phyloP scores from a whole-genome alignment of 2,113 vertebrate species.

The Pseudopodoces humilis region DNA sequence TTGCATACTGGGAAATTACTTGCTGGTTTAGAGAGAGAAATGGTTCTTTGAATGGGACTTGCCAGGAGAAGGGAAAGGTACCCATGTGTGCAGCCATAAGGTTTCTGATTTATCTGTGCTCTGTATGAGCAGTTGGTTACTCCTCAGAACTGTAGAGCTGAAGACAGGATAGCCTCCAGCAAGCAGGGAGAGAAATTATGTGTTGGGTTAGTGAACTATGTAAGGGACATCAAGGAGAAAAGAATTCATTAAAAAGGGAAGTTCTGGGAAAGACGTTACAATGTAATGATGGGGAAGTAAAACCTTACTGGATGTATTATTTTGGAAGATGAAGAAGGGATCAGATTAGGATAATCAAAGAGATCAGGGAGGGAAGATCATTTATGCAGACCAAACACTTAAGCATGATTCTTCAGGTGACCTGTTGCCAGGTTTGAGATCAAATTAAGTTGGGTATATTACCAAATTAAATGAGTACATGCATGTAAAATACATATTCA shows the following conservation, averaged over 20 bases:
- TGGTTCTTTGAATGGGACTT: background rate
- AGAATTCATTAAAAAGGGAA: background rate
- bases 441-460: background rate
- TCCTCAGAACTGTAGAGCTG: background rate
- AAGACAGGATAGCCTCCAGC: background rate
- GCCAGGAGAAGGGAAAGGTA: background rate
- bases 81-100: background rate
- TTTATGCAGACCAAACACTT: background rate
- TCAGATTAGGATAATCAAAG: background rate
- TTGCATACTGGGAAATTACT: background rate
- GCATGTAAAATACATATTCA: background rate
- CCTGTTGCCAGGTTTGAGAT: background rate
- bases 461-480: background rate
- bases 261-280: background rate
- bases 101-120: background rate
- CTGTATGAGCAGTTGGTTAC: background rate
- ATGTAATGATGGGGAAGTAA: background rate
- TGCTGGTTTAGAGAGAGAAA: background rate
- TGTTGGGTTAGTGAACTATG: background rate
- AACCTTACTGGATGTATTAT: background rate
- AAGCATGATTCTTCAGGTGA: background rate
- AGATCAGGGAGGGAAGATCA: background rate
- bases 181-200: background rate
- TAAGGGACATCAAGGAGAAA: background rate
- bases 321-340: background rate